These are phyloP conservation scores for Cylloceria caligata DNA, from an alignment of 2,888 invertebrate species.

Conservation along the genomic window DNA sequence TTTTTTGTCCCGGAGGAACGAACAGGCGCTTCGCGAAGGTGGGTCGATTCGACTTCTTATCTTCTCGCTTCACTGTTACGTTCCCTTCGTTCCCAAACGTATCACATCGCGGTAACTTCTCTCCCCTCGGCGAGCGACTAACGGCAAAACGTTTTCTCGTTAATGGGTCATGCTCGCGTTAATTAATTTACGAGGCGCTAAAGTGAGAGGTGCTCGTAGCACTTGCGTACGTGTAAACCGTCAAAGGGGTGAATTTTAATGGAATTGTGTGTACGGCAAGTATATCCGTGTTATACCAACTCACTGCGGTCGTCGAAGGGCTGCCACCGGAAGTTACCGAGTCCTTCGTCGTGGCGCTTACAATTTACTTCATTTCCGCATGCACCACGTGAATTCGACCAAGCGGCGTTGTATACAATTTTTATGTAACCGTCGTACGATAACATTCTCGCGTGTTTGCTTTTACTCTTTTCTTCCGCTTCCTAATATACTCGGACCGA, in stretches of 20 bases:
- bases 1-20: neutral
- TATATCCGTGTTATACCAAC: neutral
- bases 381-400: conserved; percentile 26
- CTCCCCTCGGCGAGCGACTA: conserved; percentile 5
- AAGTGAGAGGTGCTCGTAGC: conserved; percentile 62
- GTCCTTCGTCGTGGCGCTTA: neutral
- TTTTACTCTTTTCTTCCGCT: neutral
- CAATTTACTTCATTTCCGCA: conserved; percentile 31
- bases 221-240: conserved; percentile 30
- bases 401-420: neutral
- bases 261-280: conserved; percentile 62
- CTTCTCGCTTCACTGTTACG: conserved; percentile 31
- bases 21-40: neutral
- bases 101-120: conserved; percentile 23
- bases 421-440: no score
- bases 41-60: conserved; percentile 32
- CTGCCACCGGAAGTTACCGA: conserved; percentile 10
- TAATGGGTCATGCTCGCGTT: conserved; percentile 70
- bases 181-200: conserved; percentile 79
- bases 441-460: neutral
- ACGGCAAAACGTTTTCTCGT: conserved; percentile 69
- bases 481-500: no score
- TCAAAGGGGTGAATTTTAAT: conserved; percentile 78
- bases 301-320: conserved; percentile 33
- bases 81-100: conserved; percentile 19